phyloP scores from a whole-genome alignment of 2,888 invertebrate genomes.

The Scaptodrosophila latifasciaeformis region DNA sequence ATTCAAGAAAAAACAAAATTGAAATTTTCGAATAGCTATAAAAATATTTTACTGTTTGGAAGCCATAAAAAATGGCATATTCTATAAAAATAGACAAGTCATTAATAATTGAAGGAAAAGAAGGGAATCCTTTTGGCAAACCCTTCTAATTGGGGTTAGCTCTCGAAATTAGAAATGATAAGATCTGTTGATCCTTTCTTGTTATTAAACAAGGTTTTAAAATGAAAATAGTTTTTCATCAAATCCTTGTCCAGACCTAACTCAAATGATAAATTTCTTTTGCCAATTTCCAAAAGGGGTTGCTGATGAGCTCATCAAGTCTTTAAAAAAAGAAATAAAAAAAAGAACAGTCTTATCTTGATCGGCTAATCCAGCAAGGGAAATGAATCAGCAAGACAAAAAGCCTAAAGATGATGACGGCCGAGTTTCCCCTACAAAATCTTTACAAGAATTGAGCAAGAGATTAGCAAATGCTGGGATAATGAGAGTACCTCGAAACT shows the following conservation, averaged over 20 bases:
- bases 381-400: slow-evolving; percentile 53
- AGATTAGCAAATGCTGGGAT: slow-evolving; percentile 40
- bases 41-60: too few species aligned
- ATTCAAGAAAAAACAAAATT: too few species aligned
- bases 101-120: too few species aligned
- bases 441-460: slow-evolving; percentile 24
- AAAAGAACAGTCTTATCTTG: slow-evolving; percentile 57
- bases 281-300: slow-evolving; percentile 50
- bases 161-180: too few species aligned
- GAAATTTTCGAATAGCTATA: too few species aligned
- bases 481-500: slow-evolving; percentile 10
- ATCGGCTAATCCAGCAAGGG: slow-evolving; percentile 46
- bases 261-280: slow-evolving; percentile 38
- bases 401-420: slow-evolving; percentile 3
- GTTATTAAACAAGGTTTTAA: not conserved
- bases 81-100: too few species aligned
- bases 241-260: too few species aligned
- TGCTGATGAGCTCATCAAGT: slow-evolving; percentile 56
- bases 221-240: slow-evolving; percentile 20
- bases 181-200: too few species aligned
- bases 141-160: too few species aligned
- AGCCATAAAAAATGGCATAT: too few species aligned
- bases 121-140: too few species aligned
- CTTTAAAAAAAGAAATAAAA: slow-evolving; percentile 7
- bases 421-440: not conserved